Conservation (phyloP, 2,797 vertebrate genomes). For the Capromys pilorides region DNA sequence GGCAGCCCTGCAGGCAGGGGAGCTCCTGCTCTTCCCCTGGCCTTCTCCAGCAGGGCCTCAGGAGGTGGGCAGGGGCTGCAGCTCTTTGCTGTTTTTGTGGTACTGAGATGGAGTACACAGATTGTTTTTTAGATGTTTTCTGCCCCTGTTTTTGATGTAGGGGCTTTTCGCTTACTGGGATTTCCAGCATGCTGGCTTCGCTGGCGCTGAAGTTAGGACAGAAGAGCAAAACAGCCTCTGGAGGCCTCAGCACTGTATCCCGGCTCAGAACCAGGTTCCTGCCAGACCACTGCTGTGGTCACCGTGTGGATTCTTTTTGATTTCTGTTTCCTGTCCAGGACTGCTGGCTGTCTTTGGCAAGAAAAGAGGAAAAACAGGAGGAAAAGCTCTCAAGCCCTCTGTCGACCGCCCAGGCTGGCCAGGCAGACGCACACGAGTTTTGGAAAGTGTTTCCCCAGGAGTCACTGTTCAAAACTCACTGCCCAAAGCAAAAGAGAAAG, state of each 20-base stretch:
- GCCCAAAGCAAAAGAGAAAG: not conserved
- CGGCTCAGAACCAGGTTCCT: not conserved
- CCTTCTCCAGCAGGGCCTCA: not conserved
- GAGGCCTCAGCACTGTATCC: not conserved
- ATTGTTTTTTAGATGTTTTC: not conserved
- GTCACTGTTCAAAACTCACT: not conserved
- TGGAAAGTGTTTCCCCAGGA: not conserved
- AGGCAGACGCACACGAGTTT: not conserved
- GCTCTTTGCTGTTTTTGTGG: not conserved
- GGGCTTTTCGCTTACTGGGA: not conserved
- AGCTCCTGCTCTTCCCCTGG: not conserved
- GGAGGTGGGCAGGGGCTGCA: too few species aligned
- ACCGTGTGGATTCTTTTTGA: not conserved
- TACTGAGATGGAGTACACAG: not conserved
- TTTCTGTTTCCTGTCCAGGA: not conserved
- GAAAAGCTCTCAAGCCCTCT: not conserved
- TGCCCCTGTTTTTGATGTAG: not conserved
- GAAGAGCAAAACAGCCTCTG: not conserved
- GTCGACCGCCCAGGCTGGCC: not conserved
- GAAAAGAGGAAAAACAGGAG: not conserved
- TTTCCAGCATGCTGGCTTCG: not conserved
- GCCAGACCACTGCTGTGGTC: not conserved
- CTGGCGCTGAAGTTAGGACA: not conserved
- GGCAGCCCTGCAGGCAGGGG: not conserved
- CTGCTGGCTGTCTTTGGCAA: not conserved